Base-by-base conservation (phyloP, 2,888 invertebrate genomes). In the Drosophila affinis region DNA sequence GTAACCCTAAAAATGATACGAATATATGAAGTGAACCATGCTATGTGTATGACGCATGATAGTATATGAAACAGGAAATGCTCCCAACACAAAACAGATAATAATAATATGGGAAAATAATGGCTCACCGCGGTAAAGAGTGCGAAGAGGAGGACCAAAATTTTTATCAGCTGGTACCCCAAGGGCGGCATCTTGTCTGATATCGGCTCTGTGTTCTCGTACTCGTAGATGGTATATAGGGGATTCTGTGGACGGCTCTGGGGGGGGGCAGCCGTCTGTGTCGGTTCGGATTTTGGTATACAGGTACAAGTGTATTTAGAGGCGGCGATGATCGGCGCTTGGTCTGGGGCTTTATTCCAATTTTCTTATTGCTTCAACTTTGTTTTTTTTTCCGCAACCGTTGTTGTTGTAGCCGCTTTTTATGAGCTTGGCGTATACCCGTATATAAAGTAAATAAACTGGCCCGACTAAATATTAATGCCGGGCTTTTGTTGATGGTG, bases 381-480 rank as follows among this genome's bases (percentile, higher is more conserved):
- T 60, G 39, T 46, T 21, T 39, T 53, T 53, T n/a, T 29, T 73
- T 44, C 14, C 29, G 51, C 14, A 21, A 1, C 18, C 18, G 18
- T 1, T 18, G 17, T 57, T 57, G 34, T 17, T 55, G 27, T 45
- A 46, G 46, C 46, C 10, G 56, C 29, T 62, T 59, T 62, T 63
- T 72, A 67, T 71, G 68, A 54, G 68, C 32, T 72, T 74, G 75
- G 65, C 47, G 61, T 78, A 72, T 78, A 39, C 3, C 39, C 39
- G 39, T 39, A 72, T 79, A 70, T 75, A 77, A 78, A 77, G 78
- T 79, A 83, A 84, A 81, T 78, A 83, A 81, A 83, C 81, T 78
- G 80, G 74, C 79, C 81, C 79, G 81, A 81, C 80, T 84, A 75
- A 81, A 83, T 67, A 74, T 80, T 72, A 85, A 79, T 75, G 75